Conservation (phyloP, 2,888 invertebrate species). For the Tenthredo distinguenda region DNA sequence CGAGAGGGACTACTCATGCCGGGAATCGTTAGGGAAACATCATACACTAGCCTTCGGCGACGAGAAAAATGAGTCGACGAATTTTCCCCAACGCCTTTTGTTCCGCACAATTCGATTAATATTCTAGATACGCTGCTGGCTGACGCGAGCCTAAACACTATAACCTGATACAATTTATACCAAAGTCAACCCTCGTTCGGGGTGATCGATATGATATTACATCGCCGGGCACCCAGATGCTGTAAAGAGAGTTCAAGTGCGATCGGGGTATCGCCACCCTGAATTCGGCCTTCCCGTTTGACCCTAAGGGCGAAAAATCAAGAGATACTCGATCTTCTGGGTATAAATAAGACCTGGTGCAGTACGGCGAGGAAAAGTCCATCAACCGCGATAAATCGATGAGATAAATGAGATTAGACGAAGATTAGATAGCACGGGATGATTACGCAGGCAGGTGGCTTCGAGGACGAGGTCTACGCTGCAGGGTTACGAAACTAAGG, state of each 20-base stretch:
- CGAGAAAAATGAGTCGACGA: not conserved
- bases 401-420: slow-evolving; percentile 5
- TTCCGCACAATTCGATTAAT: not conserved
- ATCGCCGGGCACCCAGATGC: not conserved
- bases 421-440: not conserved
- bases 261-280: not conserved
- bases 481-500: not conserved
- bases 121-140: not conserved
- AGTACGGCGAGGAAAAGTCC: not conserved
- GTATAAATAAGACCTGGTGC: not conserved
- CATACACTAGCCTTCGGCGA: not conserved
- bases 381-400: not conserved
- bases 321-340: not conserved
- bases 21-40: not conserved
- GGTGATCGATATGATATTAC: not conserved
- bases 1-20: not conserved
- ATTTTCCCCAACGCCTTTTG: not conserved
- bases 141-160: not conserved
- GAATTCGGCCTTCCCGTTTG: not conserved
- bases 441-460: slow-evolving; percentile 1
- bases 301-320: not conserved
- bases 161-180: not conserved
- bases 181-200: not conserved
- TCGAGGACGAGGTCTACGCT: not conserved
- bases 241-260: not conserved